Base-by-base conservation (phyloP, 2,113 vertebrate genomes). In the Hyperopisus bebe region DNA sequence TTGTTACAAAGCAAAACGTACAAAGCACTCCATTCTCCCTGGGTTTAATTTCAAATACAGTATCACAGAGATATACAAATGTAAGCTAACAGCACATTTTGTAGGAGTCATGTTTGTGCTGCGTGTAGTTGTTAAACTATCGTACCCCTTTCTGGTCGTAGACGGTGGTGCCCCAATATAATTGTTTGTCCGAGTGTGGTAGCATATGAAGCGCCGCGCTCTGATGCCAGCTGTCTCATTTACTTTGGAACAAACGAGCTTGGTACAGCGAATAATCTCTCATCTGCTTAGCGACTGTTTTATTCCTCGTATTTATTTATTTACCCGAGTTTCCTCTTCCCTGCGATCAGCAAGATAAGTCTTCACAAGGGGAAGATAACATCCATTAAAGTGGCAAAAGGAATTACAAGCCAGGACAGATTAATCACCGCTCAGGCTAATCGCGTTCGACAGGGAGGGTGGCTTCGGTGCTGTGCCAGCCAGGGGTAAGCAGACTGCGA, bases 321-420 rank as follows among this genome's bases (percentile, higher is more conserved):
- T 19, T 46, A 3, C 86, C 42, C 5, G 17, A 89, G 89, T 91
- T 89, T 87, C 91, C 90, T 90, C 91, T 92, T 94, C 92, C 94
- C 93, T 92, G 47, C 91, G 95, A 95, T 96, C 94, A 94, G 94
- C 92, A 94, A 94, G 96, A 96, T 96, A 95, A 95, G 93, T 92
- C 92, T 94, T 94, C 93, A 93, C 94, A 94, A 94, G 94, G 92
- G 94, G 93, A 91, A 94, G 95, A 96, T 95, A 96, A 95, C 95
- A 95, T 95, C 95, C 95, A 95, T 94, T 96, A 95, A 95, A 95
- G 93, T 93, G 94, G 94, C 95, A 94, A 94, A 89, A 95, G 94
- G 95, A 95, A 94, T 96, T 95, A 95, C 94, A 94, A 95, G 94
- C 93, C 94, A 93, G 94, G 91, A 89, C 93, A 94, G 95, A 96